A percentile compares a stretch with the other conserved stretches of the same genome.
Evolutionary conservation across 2,113 vertebrate species (phyloP).

Genomic region (Saimiri boliviensis): DNA sequence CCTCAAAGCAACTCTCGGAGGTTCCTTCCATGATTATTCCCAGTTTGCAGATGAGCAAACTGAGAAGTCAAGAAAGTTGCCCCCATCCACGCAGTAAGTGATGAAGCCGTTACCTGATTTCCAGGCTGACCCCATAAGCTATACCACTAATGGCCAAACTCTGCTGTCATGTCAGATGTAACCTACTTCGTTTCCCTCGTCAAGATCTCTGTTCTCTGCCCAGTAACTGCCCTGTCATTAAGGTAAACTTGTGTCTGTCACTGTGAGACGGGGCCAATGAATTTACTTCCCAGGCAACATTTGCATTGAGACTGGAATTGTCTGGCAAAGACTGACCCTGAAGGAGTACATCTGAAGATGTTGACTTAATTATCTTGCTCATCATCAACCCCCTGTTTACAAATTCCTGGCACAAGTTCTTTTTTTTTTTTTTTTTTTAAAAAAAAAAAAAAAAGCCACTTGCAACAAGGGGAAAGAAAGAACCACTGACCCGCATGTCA

Average conservation of each 20-base stretch:
- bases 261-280: not conserved
- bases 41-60: not conserved
- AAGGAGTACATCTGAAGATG: not conserved
- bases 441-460: not conserved
- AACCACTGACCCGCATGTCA: not conserved
- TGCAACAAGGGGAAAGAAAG: not conserved
- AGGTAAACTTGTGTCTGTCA: not conserved
- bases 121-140: not conserved
- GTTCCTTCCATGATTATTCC: no score
- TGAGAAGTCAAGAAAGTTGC: not conserved
- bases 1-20: not conserved
- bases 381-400: not conserved
- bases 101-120: not conserved
- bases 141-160: fast-evolving
- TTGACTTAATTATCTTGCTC: not conserved
- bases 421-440: not conserved
- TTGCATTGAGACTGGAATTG: not conserved
- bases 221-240: not conserved
- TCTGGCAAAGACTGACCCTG: not conserved
- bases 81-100: not conserved
- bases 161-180: not conserved
- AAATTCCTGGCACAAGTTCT: not conserved
- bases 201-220: not conserved
- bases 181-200: not conserved
- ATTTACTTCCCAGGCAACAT: not conserved